Base-by-base conservation (phyloP, 2,797 vertebrate genomes). In the Dryobates pubescens region DNA sequence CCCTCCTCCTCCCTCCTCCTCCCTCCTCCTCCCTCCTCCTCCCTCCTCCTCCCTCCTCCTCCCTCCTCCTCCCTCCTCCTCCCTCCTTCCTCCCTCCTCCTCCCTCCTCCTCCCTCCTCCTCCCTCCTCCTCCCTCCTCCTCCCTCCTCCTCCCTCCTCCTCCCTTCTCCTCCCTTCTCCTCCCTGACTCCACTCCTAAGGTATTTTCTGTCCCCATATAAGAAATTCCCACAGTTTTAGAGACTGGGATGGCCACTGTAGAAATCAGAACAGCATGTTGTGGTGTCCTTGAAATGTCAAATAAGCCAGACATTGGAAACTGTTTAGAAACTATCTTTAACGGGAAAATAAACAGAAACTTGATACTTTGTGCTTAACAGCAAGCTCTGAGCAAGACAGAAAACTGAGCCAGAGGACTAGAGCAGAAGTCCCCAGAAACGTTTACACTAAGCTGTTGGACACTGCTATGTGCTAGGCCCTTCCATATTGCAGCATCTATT, bases 401-500 rank as follows among this genome's bases (percentile, higher is more conserved):
- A 38, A 30, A 29, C 17, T 79, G 30, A 67, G 18, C 27, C 30
- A 17, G 27, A 23, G 47, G 61, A 9, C 19, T 29, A n/a, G 30
- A 76, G 38, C 34, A 73, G 64, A 61, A 64, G 43, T 7, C 27
- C 47, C n/a, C 53, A 4, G 3, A 15, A 57, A 24, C 1, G 0
- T 2, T 23, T 7, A 26, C 19, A 1, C 2, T 2, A 38, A 45
- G 45, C 19, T 2, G 2, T 8, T n/a, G 47, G 30, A 12, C 0
- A 0, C 10, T 1, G 54, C 30, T 38, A 1, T 4, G 0, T 7
- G 38, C 41, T 23, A 38, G 18, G 32, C 30, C 62, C 36, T 34
- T 30, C n/a, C 51, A 3, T 6, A 0, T 2, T 34, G 3, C 17
- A 51, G 36, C 1, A 2, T 26, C 49, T 1, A 0, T 5, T 38